Evolutionary conservation across 2,113 vertebrate genomes (phyloP), one percentile per base, ranked within the genome.

Genomic region (Nycticorax nycticorax): DNA sequence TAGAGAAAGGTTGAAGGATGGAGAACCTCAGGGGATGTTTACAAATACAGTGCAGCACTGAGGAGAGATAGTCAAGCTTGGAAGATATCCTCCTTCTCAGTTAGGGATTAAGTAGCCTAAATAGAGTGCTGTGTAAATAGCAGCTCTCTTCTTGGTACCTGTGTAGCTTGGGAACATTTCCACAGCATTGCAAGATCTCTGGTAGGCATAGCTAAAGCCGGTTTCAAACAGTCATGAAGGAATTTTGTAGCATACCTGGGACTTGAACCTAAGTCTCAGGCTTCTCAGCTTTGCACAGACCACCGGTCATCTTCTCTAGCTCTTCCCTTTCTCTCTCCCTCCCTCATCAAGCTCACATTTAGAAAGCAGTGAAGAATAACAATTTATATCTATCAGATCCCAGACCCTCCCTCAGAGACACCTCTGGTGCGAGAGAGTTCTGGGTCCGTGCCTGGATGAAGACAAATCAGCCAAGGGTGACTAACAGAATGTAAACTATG

Each of bases 381-480:
- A 75, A 27, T 88, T 81, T 2, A 0, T 69, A 53, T 43, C 50
- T 47, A 75, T 39, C 45, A 73, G 24, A 82, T 55, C 24, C 67
- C 43, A 64, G 33, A 57, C 37, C 30, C 24, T 93, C 60, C 77
- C 62, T 89, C 59, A 50, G 69, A 76, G 92, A 52, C 39, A 66
- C 0, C 35, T 91, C 47, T 57, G 43, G 30, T 79, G 23, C 0
- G 0, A 78, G 12, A 55, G 15, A 56, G 26, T 32, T 85, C 39
- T 78, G 47, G 14, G 12, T 55, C 84, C 7, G 9, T 59, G 80
- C 52, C 73, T 67, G n/a, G 37, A 43, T 53, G 45, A 80, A 92
- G 60, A 55, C 52, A 86, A 83, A 93, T 76, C 91, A 88, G 63
- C 33, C 79, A 86, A 63, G 72, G 41, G 27, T 77, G 72, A 88